Base-by-base conservation (phyloP, 2,888 invertebrate genomes). In the Dasypogon diadema region DNA sequence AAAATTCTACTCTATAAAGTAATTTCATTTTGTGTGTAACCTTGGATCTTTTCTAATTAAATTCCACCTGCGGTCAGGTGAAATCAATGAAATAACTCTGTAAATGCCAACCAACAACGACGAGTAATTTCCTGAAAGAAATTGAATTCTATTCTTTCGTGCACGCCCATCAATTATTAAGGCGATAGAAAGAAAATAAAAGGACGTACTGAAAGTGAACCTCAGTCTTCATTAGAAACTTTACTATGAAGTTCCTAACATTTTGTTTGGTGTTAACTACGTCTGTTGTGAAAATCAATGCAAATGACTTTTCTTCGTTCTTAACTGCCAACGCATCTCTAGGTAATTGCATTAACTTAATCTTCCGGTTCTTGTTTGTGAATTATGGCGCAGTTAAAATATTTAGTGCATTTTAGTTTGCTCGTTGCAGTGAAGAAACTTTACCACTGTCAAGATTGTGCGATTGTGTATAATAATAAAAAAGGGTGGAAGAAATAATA, bases 261-360 rank as follows among this genome's bases (percentile, higher is more conserved):
- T 2, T 54, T 51, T 46, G 22, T n/a, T 54, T 18, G 16, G 14
- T 51, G 0, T 16, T 60, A 16, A 10, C 18, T 6, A 2, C 24
- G 14, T 6, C 5, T 6, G 5, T 65, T 75, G 42, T 55, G 24
- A 48, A 75, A 46, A 18, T 60, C 2, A 30, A 75, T 2, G 14
- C 76, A 5, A 86, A 92, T 83, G 91, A 91, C 80, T 92, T 91
- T 85, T 92, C 93, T 2, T 92, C 93, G 0, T 85, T 93, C 78
- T 88, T 92, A 1, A 91, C 90, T 8, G 89, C 91, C 12, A 94
- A 94, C 84, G 92, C 92, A 4, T 91, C 92, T 0, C 88, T 93
- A 83, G 93, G 93, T 93, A 86, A 86, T 30, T 30, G n/a, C n/a
- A n/a, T n/a, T n/a, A n/a, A n/a, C n/a, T n/a, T n/a, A n/a, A n/a